These are phyloP conservation scores for Vireo altiloquus DNA, from an alignment of 2,113 vertebrate species.

Conservation along the genomic window DNA sequence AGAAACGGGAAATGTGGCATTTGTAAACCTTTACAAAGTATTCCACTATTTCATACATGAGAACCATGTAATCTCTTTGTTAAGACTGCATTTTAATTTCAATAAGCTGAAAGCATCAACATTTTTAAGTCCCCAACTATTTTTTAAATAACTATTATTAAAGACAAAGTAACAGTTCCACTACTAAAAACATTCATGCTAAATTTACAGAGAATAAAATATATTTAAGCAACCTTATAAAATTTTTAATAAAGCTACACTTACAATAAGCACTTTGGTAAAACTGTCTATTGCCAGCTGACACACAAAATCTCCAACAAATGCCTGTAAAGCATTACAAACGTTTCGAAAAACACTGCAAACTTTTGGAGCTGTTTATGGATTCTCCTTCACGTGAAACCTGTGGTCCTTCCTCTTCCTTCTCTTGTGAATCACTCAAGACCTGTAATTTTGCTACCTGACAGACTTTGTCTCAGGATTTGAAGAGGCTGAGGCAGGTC, in stretches of 20 bases:
- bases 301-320: not conserved
- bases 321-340: not conserved
- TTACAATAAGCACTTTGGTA: not conserved
- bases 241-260: not conserved
- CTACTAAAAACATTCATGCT: slow-evolving; percentile 51
- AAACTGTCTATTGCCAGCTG: not conserved
- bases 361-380: not conserved
- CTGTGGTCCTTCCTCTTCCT: not conserved
- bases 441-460: not conserved
- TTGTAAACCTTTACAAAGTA: not conserved
- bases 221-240: slow-evolving; percentile 16
- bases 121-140: not conserved
- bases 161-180: slow-evolving; percentile 18
- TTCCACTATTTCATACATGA: not conserved
- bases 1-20: not conserved
- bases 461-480: not conserved
- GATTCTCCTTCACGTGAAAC: not conserved
- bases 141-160: slow-evolving; percentile 9
- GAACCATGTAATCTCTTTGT: not conserved
- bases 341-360: not conserved
- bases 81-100: slow-evolving; percentile 5
- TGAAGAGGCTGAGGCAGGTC: not conserved
- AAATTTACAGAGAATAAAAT: slow-evolving; percentile 39
- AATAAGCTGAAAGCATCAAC: slow-evolving; percentile 1
- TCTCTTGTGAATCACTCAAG: not conserved